phyloP scores from a whole-genome alignment of 1,140 invertebrate species.

The Drusus annulatus region DNA sequence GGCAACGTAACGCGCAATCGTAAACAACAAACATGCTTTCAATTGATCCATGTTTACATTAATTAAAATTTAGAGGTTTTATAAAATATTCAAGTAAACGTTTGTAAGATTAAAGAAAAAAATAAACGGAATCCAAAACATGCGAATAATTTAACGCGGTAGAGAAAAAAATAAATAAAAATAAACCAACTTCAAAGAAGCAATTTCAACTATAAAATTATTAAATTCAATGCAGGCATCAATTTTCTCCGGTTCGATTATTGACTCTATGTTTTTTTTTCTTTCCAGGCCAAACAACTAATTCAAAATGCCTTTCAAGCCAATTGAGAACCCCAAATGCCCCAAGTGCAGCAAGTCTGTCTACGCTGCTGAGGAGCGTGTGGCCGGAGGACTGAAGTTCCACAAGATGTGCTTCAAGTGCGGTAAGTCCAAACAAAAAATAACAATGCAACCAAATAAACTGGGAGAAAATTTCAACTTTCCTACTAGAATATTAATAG shows the following conservation, averaged over 20 bases:
- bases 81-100: no score
- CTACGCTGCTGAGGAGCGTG: conserved; percentile 97
- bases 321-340: conserved; percentile 96
- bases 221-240: not conserved
- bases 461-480: no score
- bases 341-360: conserved; percentile 98
- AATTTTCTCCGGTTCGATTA: not conserved
- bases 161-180: no score
- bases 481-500: no score
- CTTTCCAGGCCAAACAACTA: conserved; percentile 74
- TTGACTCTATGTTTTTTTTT: conserved; percentile 48
- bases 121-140: no score
- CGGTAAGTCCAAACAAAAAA: conserved; percentile 78
- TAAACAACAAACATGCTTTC: no score
- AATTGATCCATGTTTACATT: no score
- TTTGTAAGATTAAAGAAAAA: no score
- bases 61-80: no score
- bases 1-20: not conserved
- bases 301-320: conserved; percentile 97
- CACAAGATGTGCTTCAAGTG: conserved; percentile 99
- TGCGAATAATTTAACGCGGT: no score
- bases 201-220: not conserved
- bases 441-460: no score
- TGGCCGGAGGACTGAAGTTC: conserved; percentile 97
- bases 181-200: not conserved